phyloP scores from a whole-genome alignment of 2,888 invertebrate genomes.

The Encarsia formosa region DNA sequence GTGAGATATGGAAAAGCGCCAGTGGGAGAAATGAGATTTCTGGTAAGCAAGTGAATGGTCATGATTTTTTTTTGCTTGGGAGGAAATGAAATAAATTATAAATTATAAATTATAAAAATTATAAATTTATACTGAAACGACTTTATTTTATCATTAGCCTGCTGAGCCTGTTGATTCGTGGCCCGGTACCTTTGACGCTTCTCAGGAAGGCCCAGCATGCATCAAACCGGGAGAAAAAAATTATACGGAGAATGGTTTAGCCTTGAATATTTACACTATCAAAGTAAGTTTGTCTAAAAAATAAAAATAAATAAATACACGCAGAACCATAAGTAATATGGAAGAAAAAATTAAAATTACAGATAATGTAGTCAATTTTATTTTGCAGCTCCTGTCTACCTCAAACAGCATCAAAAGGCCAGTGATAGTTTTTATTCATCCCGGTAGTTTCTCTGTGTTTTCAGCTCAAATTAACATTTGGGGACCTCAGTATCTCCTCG shows the following conservation, averaged over 20 bases:
- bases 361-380: no score
- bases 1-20: conserved; percentile 32
- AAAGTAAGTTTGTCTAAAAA: no score
- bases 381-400: no score
- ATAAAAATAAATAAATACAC: no score
- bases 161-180: conserved; percentile 55
- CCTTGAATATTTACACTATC: conserved; percentile 60
- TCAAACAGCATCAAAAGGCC: no score
- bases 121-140: not conserved
- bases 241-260: conserved; percentile 62
- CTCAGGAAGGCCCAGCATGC: conserved; percentile 58
- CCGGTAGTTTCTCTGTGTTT: conserved; percentile 62
- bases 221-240: conserved; percentile 41
- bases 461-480: conserved; percentile 57
- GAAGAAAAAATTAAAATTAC: no score
- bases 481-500: conserved; percentile 42
- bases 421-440: conserved; percentile 66
- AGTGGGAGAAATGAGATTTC: conserved; percentile 7
- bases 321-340: no score
- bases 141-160: conserved; percentile 43
- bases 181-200: conserved; percentile 56
- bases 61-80: not conserved
- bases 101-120: not conserved
- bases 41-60: not conserved
- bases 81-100: not conserved